phyloP scores from a whole-genome alignment of 2,888 invertebrate species.

The Sympetrum striolatum region DNA sequence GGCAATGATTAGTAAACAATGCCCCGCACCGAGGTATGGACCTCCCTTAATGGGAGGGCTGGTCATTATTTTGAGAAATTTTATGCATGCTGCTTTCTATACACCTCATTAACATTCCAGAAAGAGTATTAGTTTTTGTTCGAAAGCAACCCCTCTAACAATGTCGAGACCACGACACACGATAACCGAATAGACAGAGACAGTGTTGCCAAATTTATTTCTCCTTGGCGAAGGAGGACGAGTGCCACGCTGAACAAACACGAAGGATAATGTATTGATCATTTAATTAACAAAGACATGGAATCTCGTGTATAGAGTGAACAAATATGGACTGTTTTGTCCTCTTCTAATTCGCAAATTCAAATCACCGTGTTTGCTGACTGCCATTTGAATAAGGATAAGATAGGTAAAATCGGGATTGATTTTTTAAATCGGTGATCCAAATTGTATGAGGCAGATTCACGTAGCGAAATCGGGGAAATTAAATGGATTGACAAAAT shows the following conservation, averaged over 20 bases:
- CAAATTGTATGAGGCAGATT: too few relatives aligned
- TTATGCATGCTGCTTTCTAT: too few relatives aligned
- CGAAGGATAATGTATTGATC: background rate
- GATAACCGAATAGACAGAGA: background rate
- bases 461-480: too few relatives aligned
- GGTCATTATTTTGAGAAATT: background rate
- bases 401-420: too few relatives aligned
- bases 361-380: background rate
- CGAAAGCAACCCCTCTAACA: background rate
- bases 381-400: background rate
- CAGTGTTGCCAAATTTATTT: background rate
- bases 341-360: background rate
- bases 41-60: background rate
- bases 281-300: background rate
- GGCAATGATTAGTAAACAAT: background rate
- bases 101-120: background rate
- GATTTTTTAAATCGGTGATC: too few relatives aligned
- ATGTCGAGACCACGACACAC: background rate
- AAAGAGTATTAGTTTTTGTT: background rate
- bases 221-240: background rate
- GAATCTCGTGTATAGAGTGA: background rate
- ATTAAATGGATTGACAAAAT: too few relatives aligned
- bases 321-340: background rate
- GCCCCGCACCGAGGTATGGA: background rate
- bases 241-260: background rate